Conservation (phyloP, 2,888 invertebrate genomes). For the Meliscaeva auricollis region DNA sequence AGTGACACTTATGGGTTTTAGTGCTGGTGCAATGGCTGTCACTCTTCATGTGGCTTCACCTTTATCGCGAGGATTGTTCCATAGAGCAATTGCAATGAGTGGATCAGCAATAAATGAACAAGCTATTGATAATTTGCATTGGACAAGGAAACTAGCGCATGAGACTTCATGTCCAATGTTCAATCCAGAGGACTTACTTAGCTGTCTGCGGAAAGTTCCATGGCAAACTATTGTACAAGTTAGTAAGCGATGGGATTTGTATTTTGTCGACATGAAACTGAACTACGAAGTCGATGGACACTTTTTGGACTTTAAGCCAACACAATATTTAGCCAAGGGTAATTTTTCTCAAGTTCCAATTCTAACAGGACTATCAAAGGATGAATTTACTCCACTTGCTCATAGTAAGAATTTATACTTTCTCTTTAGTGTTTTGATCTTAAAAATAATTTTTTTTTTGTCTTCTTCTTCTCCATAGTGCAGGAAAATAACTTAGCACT, state of each 20-base stretch:
- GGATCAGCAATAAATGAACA: constrained; percentile 86
- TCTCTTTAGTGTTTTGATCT: not conserved
- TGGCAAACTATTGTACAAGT: constrained; percentile 78
- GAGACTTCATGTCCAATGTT: constrained; percentile 86
- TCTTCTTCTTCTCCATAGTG: constrained; percentile 54
- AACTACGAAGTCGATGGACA: constrained; percentile 86
- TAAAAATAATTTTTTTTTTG: not conserved
- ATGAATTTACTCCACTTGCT: constrained; percentile 83
- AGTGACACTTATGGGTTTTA: constrained; percentile 87
- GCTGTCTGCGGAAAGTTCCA: constrained; percentile 84
- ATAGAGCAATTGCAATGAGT: constrained; percentile 88
- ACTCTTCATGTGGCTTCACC: constrained; percentile 86
- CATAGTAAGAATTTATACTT: not conserved
- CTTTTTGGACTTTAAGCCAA: constrained; percentile 86
- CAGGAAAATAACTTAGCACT: constrained; percentile 77
- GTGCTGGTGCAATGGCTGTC: constrained; percentile 85
- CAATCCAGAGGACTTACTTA: constrained; percentile 85
- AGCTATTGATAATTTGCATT: constrained; percentile 84
- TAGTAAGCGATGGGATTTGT: constrained; percentile 78
- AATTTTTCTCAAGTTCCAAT: constrained; percentile 86
- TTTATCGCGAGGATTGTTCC: constrained; percentile 88
- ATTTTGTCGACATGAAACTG: constrained; percentile 80
- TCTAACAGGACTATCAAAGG: constrained; percentile 86
- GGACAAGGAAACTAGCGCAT: constrained; percentile 87
- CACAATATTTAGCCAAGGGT: constrained; percentile 84